phyloP scores from a whole-genome alignment of 2,888 invertebrate species.

The Mythimna lalbum region DNA sequence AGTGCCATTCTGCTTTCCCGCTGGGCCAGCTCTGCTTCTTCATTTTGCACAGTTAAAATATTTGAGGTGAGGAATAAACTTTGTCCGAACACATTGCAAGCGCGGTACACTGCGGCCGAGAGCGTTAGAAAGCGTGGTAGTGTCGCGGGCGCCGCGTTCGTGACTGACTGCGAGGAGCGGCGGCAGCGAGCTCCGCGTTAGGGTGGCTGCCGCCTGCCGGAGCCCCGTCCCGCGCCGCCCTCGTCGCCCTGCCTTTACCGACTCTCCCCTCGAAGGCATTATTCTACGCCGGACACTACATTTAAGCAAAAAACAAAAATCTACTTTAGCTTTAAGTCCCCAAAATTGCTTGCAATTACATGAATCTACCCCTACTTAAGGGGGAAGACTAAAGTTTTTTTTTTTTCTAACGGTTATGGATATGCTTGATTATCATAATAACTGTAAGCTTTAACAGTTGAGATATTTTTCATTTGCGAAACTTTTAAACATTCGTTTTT shows the following conservation, averaged over 20 bases:
- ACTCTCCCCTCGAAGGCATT: slow-evolving; percentile 53
- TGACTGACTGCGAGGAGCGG: slow-evolving; percentile 69
- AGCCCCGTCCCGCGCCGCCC: slow-evolving; percentile 62
- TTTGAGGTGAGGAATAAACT: slow-evolving; percentile 75
- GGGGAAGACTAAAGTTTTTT: slow-evolving; percentile 17
- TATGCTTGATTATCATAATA: slow-evolving; percentile 11
- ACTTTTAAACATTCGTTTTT: not conserved
- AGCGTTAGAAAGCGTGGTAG: slow-evolving; percentile 55
- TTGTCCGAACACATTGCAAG: slow-evolving; percentile 80
- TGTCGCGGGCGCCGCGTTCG: slow-evolving; percentile 66
- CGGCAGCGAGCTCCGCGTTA: slow-evolving; percentile 50
- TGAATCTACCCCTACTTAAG: slow-evolving; percentile 20
- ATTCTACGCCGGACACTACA: slow-evolving; percentile 65
- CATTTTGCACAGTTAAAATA: slow-evolving; percentile 74
- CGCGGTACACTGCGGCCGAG: slow-evolving; percentile 60
- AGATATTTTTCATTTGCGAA: not conserved
- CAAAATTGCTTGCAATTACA: slow-evolving; percentile 54
- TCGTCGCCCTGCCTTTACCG: slow-evolving; percentile 45
- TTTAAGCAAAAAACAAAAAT: slow-evolving; percentile 61
- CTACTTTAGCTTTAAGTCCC: slow-evolving; percentile 40
- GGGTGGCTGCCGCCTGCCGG: slow-evolving; percentile 64
- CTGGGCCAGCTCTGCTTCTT: slow-evolving; percentile 63
- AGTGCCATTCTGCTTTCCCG: slow-evolving; percentile 54
- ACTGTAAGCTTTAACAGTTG: not conserved
- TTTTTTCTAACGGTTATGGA: slow-evolving; percentile 6